Conservation (phyloP, 2,113 vertebrate species). For the Passer domesticus region DNA sequence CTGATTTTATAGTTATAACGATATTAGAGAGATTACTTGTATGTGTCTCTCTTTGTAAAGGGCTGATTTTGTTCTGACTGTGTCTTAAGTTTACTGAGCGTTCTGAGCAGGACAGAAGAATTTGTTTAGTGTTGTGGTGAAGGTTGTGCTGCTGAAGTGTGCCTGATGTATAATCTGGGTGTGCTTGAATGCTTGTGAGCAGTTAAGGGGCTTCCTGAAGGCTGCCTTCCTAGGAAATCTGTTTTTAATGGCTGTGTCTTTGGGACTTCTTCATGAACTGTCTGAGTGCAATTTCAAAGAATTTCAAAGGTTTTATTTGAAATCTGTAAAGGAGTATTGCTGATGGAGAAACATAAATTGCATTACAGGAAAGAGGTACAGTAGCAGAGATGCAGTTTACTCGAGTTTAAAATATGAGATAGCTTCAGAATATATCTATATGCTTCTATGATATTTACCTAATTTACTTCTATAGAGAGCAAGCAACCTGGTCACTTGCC, state of each 20-base stretch:
- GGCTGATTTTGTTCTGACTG: background rate
- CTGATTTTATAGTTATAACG: background rate
- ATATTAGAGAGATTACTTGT: background rate
- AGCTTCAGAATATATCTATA: background rate
- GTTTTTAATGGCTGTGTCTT: background rate
- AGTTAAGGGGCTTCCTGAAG: background rate
- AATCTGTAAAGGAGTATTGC: background rate
- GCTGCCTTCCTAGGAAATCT: background rate
- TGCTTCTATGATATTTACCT: background rate
- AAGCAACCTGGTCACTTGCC: background rate
- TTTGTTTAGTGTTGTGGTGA: background rate
- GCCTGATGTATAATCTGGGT: background rate
- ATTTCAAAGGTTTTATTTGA: background rate
- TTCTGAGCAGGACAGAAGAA: accelerated
- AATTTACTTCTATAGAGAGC: background rate
- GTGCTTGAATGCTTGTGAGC: background rate
- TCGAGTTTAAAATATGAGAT: background rate
- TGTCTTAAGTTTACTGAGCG: background rate
- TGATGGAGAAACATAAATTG: background rate
- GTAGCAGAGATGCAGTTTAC: background rate
- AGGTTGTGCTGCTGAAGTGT: background rate
- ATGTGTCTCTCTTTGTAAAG: background rate
- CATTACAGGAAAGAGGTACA: background rate
- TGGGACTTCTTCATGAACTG: background rate
- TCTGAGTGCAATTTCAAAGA: background rate